Evolutionary conservation across 2,797 vertebrate genomes (phyloP), one percentile per base, ranked within the genome.

Genomic region (Gymnothorax reevesii): DNA sequence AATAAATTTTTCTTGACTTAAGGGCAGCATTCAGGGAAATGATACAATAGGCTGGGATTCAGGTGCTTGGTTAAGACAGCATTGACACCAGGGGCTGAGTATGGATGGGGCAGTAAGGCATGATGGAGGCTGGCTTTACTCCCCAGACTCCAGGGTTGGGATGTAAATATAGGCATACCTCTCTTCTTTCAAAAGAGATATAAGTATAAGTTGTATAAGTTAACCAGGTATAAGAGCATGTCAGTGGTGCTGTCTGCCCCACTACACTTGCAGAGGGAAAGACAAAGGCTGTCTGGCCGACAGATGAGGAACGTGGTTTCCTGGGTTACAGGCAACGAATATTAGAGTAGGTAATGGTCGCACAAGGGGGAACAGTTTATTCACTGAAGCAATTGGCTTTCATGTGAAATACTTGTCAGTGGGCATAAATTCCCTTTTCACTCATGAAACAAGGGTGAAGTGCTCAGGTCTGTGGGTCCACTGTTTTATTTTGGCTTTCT

Each of bases 261-360:
- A 6, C 83, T 15, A 13, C 27, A 83, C 83, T 49, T 27, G 27
- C 25, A 85, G 49, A 25, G 17, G 20, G 69, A 54, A 60, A 60
- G 75, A 85, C 64, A 84, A 57, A 49, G 15, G 17, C 6, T 20
- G 83, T 82, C 87, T 87, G 87, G 87, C 73, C 1, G 49, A 57
- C 87, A 87, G 75, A 84, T 85, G 87, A 13, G 7, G 52, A 69
- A 69, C 49, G 75, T 59, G 33, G 87, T 84, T 87, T 85, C 87
- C 87, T 59, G 83, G 75, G 85, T 85, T 85, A 82, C 77, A 57
- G n/a, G 73, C 73, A 80, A 60, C 80, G 77, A 84, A 84, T 79
- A 87, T 87, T 87, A 87, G 59, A 27, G n/a, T 59, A 42, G 82
- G 83, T 85, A 82, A 82, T 52, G 84, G 87, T 87, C 83, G 85